Base-by-base conservation (phyloP, 2,113 vertebrate species). In the Gobiocypris rarus region DNA sequence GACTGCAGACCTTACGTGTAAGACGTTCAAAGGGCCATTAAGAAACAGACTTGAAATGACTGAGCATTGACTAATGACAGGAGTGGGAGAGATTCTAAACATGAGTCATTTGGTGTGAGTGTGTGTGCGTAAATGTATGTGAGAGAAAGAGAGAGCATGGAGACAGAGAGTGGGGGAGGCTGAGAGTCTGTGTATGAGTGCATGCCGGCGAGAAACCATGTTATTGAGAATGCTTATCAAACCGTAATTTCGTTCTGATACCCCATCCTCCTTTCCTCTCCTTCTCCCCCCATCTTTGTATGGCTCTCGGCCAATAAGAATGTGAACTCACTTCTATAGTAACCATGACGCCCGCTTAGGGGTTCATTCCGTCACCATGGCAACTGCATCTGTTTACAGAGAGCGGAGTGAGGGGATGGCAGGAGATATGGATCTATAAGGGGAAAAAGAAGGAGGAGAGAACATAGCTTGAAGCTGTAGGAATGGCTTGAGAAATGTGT, bases 331-430 rank as follows among this genome's bases (percentile, higher is more conserved):
- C 84, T 89, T 88, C 88, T 89, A 89, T 90, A 92, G 94, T 94
- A 94, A 94, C 93, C 93, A 95, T 94, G 95, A 94, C 85, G 87
- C 91, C 92, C 92, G 87, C 92, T 90, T 90, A 94, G 83, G 93
- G 92, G 91, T 88, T 94, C 89, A 82, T 90, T 88, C n/a, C 85
- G 94, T 97, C 90, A 85, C 95, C 93, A 96, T 96, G 94, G 96
- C 93, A 96, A 97, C 96, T 96, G 96, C 94, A 96, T 96, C 95
- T 97, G 96, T 97, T 96, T 97, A 97, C 95, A 95, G 91, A 86
- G 86, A 76, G 89, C 78, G 61, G 61, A 87, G 86, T 88, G 86
- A 87, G 85, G 73, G 88, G 54, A 71, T 85, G 83, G 34, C 48
- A 86, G 85, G 85, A 80, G 77, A 71, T 84, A 84, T 69, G 67